phyloP scores from a whole-genome alignment of 2,888 invertebrate species.

The Epinotia bilunana region DNA sequence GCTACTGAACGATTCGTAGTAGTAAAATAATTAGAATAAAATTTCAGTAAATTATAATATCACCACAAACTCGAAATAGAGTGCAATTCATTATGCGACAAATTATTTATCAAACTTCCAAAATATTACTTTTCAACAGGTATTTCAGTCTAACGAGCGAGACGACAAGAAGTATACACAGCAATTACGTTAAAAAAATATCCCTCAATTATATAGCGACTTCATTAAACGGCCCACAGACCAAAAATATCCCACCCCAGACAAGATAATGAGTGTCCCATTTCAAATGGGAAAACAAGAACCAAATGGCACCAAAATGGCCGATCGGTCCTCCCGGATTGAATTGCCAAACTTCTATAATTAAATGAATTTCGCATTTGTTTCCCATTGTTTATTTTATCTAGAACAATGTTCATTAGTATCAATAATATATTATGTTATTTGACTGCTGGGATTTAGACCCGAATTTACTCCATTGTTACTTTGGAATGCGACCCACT shows the following conservation, averaged over 20 bases:
- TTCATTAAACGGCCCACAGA: neutral
- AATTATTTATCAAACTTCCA: neutral
- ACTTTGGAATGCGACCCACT: neutral
- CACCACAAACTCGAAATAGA: too few species aligned
- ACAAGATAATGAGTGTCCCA: slow-evolving; percentile 6
- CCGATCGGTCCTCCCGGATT: slow-evolving; percentile 10
- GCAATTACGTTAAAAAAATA: neutral
- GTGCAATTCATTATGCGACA: neutral
- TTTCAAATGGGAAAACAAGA: slow-evolving; percentile 25
- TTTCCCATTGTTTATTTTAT: slow-evolving; percentile 35
- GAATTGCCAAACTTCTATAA: slow-evolving; percentile 33
- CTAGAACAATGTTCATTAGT: slow-evolving; percentile 36
- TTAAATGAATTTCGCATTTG: slow-evolving; percentile 36
- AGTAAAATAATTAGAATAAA: neutral
- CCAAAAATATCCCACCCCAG: neutral
- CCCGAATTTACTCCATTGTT: neutral
- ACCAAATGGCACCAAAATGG: slow-evolving; percentile 13
- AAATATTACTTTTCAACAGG: neutral
- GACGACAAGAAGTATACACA: neutral
- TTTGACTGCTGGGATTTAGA: slow-evolving; percentile 1
- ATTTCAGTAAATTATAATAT: too few species aligned
- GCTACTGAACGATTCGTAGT: neutral
- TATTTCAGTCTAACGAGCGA: neutral
- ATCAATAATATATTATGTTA: slow-evolving; percentile 5
- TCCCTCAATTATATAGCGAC: neutral